A percentile compares a stretch with the other conserved stretches of the same genome.
Conservation (phyloP, 2,888 invertebrate species). For the Epistrophella euchroma region DNA sequence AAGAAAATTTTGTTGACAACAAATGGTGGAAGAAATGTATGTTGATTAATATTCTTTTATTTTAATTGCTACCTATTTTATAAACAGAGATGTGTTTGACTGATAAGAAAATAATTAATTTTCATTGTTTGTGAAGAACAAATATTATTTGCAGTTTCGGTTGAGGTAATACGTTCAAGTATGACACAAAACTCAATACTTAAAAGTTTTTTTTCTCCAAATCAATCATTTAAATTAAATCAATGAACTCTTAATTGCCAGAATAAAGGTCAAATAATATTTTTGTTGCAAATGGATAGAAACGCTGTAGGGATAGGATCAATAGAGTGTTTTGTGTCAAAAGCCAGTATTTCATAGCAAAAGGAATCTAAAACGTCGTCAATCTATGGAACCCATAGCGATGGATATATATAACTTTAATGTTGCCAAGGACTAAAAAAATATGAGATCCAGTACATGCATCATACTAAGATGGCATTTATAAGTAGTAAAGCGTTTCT, state of each 20-base stretch:
- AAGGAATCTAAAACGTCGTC: too few relatives aligned
- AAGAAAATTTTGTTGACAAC: slow-evolving; percentile 58
- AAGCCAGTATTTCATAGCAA: too few relatives aligned
- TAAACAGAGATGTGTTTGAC: slow-evolving; percentile 14
- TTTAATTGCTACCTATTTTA: slow-evolving; percentile 15
- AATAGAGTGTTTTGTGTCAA: too few relatives aligned
- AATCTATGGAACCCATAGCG: too few relatives aligned
- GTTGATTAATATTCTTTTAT: slow-evolving; percentile 44
- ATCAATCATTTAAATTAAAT: too few relatives aligned
- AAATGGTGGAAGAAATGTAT: slow-evolving; percentile 75
- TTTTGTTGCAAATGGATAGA: too few relatives aligned
- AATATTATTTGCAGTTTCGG: background rate
- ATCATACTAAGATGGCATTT: too few relatives aligned
- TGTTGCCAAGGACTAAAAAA: too few relatives aligned
- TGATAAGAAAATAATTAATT: slow-evolving; percentile 41
- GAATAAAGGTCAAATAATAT: background rate
- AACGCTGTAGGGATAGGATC: too few relatives aligned
- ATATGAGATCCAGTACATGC: too few relatives aligned
- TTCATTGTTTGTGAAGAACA: background rate
- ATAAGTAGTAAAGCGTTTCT: too few relatives aligned
- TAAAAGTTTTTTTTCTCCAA: background rate
- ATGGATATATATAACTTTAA: too few relatives aligned
- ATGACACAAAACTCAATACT: background rate
- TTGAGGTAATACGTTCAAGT: background rate
- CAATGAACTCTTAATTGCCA: background rate